A percentile compares a stretch with the other conserved stretches of the same genome.
phyloP scores from a whole-genome alignment of 2,113 vertebrate species.

The Desmodus rotundus region DNA sequence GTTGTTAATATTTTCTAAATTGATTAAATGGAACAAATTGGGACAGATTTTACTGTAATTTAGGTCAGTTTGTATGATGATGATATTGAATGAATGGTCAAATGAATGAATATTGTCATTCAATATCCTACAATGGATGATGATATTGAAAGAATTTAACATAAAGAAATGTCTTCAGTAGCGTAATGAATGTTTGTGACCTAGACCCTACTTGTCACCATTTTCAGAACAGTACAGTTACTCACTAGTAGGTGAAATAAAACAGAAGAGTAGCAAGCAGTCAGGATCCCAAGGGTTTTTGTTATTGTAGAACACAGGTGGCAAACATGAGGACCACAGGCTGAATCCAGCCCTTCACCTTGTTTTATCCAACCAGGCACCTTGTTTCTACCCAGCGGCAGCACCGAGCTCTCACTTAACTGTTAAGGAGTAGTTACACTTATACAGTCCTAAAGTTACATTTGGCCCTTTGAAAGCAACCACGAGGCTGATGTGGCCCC shows the following conservation, averaged over 20 bases:
- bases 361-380: no score
- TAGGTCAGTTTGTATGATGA: not conserved
- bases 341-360: no score
- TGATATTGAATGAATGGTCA: not conserved
- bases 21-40: not conserved
- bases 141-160: not conserved
- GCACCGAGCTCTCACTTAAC: no score
- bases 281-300: not conserved
- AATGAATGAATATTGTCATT: no score
- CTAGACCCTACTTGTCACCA: not conserved
- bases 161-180: not conserved
- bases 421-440: no score
- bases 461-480: no score
- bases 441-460: no score
- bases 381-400: no score
- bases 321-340: no score
- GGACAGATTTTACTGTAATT: not conserved
- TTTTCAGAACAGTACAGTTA: not conserved
- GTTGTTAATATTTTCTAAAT: not conserved
- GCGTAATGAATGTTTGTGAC: not conserved
- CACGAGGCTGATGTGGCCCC: no score
- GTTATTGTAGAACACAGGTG: not conserved
- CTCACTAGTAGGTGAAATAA: not conserved
- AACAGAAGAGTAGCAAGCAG: not conserved
- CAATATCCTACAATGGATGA: not conserved